Base-by-base conservation (phyloP, 1,140 invertebrate species). In the Hypothenemus hampei region DNA sequence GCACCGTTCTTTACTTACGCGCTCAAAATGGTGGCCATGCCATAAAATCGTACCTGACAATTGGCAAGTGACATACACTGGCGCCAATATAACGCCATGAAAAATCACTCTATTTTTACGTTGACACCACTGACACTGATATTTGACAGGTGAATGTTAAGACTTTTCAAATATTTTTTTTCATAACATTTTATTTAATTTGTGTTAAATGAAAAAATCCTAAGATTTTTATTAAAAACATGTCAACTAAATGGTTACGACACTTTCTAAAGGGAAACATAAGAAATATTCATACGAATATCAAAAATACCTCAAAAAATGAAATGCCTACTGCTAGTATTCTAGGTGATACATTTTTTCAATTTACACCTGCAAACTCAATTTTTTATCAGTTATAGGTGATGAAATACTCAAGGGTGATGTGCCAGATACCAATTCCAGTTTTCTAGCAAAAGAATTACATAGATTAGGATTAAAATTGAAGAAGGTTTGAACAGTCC, bases 341-440 rank as follows among this genome's bases (percentile, higher is more conserved):
- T 37, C 5, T 40, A 26, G 36, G 36, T 39, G 36, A 35, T 22
- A 16, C 1, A 21, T 18, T 33, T 10, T 35, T 10, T 1, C 35
- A 7, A 39, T 18, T 39, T 24, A n/a, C 8, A 48, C 21, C 22
- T n/a, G 19, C 15, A 33, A 33, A 18, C n/a, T 0, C 13, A 18
- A 16, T 29, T 10, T 18, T 20, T 4, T 4, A 6, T 39, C 57
- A 79, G 77, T 91, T 41, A 87, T 91, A 67, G 89, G 89, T 13
- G 85, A 92, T 77, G 89, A 92, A 74, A 86, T 92, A 61, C 69
- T 91, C n/a, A 90, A 89, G 72, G 89, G 86, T 3, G 81, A 87
- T 65, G 81, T 85, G 4, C 70, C 66, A 31, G 89, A 92, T 65
- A 83, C 81, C 15, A 92, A 91, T 72, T 86, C 86, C 2, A 68